phyloP scores from a whole-genome alignment of 2,797 vertebrate species.

The Danio kyathit region DNA sequence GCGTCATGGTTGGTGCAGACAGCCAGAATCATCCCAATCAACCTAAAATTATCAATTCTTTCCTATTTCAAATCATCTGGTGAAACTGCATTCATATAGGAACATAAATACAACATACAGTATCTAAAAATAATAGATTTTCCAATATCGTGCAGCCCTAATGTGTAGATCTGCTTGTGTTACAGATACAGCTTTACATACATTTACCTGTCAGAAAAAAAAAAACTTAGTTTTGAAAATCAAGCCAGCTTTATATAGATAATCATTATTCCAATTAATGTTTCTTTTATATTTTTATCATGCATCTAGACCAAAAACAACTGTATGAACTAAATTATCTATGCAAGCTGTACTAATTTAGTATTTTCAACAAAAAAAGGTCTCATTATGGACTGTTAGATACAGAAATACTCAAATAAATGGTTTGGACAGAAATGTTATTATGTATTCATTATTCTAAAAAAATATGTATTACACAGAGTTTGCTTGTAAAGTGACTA shows the following conservation, averaged over 20 bases:
- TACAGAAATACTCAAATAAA: background rate
- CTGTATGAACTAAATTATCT: background rate
- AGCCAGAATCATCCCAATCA: too few species aligned
- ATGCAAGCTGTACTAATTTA: background rate
- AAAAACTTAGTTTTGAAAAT: background rate
- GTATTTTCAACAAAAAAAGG: background rate
- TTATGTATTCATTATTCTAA: too few species aligned
- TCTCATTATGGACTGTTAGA: background rate
- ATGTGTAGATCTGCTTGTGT: background rate
- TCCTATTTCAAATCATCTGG: too few species aligned
- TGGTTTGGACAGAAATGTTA: background rate
- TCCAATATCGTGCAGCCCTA: too few species aligned
- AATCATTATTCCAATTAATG: too few species aligned
- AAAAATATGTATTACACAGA: background rate
- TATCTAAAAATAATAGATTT: too few species aligned
- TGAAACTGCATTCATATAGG: too few species aligned
- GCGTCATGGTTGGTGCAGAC: too few species aligned
- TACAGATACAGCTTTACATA: background rate
- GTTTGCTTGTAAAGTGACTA: background rate
- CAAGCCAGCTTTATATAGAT: background rate
- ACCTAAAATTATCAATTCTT: too few species aligned
- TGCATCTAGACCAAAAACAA: too few species aligned
- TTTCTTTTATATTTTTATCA: too few species aligned
- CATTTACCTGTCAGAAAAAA: background rate
- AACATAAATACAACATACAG: too few species aligned